phyloP scores from a whole-genome alignment of 2,113 vertebrate genomes.

The Charina bottae region DNA sequence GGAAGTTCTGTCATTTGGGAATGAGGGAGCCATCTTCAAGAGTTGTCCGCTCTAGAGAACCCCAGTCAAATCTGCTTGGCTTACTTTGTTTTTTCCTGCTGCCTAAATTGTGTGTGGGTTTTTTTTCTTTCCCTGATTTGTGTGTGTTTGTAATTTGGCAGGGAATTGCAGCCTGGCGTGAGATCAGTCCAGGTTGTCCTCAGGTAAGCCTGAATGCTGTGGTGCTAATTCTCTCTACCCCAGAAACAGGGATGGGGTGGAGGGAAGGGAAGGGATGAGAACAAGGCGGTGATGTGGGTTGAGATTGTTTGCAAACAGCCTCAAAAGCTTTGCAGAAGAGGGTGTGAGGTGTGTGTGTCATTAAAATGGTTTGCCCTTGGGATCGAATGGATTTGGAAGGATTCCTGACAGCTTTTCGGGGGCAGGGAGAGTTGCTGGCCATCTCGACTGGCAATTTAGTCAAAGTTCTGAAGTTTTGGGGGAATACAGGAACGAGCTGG shows the following conservation, averaged over 20 bases:
- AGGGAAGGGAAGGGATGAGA: background rate
- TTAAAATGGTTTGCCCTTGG: background rate
- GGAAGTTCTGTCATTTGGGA: background rate
- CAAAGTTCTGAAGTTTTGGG: background rate
- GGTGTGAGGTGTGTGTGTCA: too few relatives aligned
- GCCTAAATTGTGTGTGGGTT: background rate
- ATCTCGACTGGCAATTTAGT: background rate
- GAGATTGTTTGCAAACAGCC: background rate
- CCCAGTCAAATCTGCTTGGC: background rate
- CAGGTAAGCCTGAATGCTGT: slow-evolving; percentile 76
- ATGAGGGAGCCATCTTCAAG: background rate
- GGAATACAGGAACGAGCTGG: background rate
- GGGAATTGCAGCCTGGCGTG: slow-evolving; percentile 91
- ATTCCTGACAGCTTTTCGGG: background rate
- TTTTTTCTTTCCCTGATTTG: background rate
- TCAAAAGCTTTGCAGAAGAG: too few relatives aligned
- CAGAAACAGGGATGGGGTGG: background rate
- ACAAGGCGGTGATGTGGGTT: background rate
- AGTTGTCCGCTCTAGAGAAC: background rate
- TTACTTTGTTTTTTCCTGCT: background rate
- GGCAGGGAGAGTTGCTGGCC: background rate
- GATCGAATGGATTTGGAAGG: background rate
- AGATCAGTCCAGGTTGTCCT: slow-evolving; percentile 96
- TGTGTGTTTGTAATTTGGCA: slow-evolving; percentile 53
- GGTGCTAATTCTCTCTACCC: background rate